A percentile compares a stretch with the other conserved stretches of the same genome.
Evolutionary conservation across 2,113 vertebrate genomes (phyloP).

Genomic region (Tylochromis polylepis): DNA sequence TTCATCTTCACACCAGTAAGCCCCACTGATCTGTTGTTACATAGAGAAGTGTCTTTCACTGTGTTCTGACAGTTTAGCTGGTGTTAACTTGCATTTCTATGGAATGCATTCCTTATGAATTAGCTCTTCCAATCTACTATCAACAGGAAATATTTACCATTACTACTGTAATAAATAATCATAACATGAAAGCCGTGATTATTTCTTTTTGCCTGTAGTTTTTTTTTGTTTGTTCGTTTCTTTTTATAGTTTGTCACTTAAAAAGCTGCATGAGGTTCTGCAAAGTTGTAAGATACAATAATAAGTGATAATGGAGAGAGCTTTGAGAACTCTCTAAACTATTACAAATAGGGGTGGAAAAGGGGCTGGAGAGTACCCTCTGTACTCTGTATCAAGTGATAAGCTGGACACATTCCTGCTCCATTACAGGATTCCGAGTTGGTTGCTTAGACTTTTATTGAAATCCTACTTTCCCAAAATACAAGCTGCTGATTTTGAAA

Average conservation of each 20-base stretch:
- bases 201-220: not conserved
- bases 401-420: not conserved
- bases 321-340: not conserved
- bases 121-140: too few species aligned
- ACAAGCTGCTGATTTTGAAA: not conserved
- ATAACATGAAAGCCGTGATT: not conserved
- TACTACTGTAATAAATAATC: not conserved
- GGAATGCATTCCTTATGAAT: not conserved
- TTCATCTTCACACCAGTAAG: constrained; percentile 2
- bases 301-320: not conserved
- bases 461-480: not conserved
- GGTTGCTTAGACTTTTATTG: not conserved
- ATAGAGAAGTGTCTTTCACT: not conserved
- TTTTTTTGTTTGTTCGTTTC: not conserved
- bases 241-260: not conserved
- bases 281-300: not conserved
- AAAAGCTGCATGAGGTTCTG: not conserved
- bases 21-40: constrained; percentile 8
- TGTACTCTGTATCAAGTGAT: not conserved
- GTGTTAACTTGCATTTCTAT: not conserved
- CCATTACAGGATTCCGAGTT: not conserved
- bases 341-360: not conserved
- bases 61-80: not conserved
- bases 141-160: not conserved
- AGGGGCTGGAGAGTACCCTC: not conserved